These are phyloP conservation scores for Agrotis segetum DNA, from an alignment of 2,888 invertebrate genomes.

Conservation along the genomic window DNA sequence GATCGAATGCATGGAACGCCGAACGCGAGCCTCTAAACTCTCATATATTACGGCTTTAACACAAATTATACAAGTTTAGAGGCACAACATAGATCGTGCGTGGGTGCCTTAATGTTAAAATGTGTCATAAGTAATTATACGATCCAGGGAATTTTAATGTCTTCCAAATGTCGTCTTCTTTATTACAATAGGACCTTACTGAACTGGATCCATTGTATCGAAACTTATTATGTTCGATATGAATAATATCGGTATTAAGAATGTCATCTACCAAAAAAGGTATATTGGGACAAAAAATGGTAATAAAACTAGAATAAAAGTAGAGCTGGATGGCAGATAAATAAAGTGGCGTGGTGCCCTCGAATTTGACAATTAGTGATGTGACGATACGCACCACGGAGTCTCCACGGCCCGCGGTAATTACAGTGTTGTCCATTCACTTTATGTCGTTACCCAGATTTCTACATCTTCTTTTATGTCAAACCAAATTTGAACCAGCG, in stretches of 20 bases:
- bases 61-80: conserved; percentile 90
- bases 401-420: conserved; percentile 81
- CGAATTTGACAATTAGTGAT: conserved; percentile 82
- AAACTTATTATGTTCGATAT: conserved; percentile 81
- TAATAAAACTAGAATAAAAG: conserved; percentile 62
- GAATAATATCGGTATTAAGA: conserved; percentile 69
- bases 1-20: conserved; percentile 87
- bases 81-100: conserved; percentile 88
- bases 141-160: conserved; percentile 89
- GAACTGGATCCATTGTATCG: conserved; percentile 87
- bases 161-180: conserved; percentile 88
- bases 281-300: conserved; percentile 49
- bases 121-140: conserved; percentile 91
- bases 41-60: conserved; percentile 91
- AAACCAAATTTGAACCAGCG: conserved; percentile 79
- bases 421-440: conserved; percentile 88
- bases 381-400: conserved; percentile 87
- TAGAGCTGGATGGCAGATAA: conserved; percentile 64
- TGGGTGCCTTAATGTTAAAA: conserved; percentile 90
- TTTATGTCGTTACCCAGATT: conserved; percentile 87
- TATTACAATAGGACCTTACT: conserved; percentile 86
- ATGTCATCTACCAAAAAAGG: conserved; percentile 51
- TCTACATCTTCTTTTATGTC: conserved; percentile 86
- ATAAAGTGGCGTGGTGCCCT: conserved; percentile 68
- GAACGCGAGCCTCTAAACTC: conserved; percentile 86